Evolutionary conservation across 2,113 vertebrate species (phyloP), one percentile per base, ranked within the genome.

Genomic region (Cyprinodon tularosa): DNA sequence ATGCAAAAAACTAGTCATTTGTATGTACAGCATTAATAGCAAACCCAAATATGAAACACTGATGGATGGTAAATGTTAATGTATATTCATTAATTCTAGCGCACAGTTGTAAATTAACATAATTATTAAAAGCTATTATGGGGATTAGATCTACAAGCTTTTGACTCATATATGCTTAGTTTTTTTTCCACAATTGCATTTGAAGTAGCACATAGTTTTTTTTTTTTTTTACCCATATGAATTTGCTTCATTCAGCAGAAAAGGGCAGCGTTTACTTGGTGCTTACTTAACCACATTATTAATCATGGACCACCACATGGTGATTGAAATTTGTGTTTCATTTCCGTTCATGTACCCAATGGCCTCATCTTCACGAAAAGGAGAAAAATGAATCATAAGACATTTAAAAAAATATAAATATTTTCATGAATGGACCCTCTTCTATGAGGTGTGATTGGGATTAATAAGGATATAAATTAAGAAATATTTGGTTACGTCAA

Each of bases 311-410:
- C 29, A 84, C 80, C 82, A 74, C 77, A 79, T 71, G 67, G 69
- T 69, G 81, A 81, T 72, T 89, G 88, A 78, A 80, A 53, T 89
- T 91, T 90, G 82, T 86, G 84, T 94, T 92, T 93, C 81, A 91
- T 93, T 93, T 94, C 90, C 90, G 71, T 36, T 84, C 36, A 50
- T 5, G 29, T 68, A 44, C 71, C 89, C 86, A 88, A 73, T 15
- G 42, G 63, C 73, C 17, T 22, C 71, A 57, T 76, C 75, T 72
- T 77, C 66, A 66, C 78, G 73, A 77, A 79, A 83, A 68, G 74
- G 67, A 84, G 83, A 89, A 92, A 91, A 92, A 88, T 84, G 76
- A 90, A 90, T 79, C 67, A 76, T 78, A 72, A 73, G 80, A 74
- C 77, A 84, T 86, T 82, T 80, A 66, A 77, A 84, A 66, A 36